Conservation (phyloP, 2,797 vertebrate species). For the Melanotaenia boesemani region DNA sequence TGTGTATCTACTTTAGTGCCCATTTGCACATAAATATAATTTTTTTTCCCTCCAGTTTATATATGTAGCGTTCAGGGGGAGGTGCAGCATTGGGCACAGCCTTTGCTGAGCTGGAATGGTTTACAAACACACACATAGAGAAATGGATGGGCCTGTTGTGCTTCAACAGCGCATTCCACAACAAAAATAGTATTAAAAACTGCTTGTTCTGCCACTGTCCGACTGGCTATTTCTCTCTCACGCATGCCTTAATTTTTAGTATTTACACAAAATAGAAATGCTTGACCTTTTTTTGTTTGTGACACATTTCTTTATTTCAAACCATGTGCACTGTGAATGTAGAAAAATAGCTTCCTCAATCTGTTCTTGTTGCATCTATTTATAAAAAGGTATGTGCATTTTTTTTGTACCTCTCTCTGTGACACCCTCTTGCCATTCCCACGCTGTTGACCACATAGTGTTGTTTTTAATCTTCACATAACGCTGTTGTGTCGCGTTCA, state of each 20-base stretch:
- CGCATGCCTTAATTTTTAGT: neutral
- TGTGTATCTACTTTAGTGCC: conserved; percentile 14
- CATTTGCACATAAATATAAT: conserved; percentile 51
- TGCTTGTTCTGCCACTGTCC: conserved; percentile 54
- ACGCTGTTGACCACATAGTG: conserved; percentile 53
- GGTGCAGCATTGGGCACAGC: conserved; percentile 42
- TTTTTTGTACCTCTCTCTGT: conserved; percentile 20
- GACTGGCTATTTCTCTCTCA: neutral
- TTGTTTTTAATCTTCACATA: conserved; percentile 66
- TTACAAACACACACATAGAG: conserved; percentile 31
- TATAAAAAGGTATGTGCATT: conserved; percentile 1
- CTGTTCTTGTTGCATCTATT: neutral
- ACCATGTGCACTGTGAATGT: neutral
- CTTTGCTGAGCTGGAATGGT: conserved; percentile 59
- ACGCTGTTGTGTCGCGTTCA: conserved; percentile 57
- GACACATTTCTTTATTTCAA: neutral
- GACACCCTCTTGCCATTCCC: conserved; percentile 44
- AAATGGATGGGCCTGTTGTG: conserved; percentile 56
- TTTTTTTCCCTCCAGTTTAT: conserved; percentile 51
- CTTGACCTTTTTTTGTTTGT: neutral
- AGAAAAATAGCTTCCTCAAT: neutral
- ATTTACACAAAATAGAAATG: neutral
- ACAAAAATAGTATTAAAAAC: conserved; percentile 73
- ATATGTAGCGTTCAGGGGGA: conserved; percentile 43
- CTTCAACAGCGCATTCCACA: conserved; percentile 73